These are phyloP conservation scores for Epinephelus awoara DNA, from an alignment of 2,797 vertebrate genomes.

Conservation along the genomic window DNA sequence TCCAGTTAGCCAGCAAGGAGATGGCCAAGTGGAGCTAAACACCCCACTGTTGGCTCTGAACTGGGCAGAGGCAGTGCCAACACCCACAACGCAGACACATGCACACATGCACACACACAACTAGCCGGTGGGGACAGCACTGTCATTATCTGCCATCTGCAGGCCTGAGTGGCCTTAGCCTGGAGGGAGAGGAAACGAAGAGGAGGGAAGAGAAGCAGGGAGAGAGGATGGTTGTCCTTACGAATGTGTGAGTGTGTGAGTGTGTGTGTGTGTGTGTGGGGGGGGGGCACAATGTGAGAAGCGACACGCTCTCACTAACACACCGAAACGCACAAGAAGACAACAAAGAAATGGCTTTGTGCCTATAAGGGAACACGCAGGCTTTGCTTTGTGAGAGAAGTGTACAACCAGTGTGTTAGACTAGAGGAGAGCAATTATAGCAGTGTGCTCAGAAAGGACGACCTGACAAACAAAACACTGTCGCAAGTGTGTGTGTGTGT, in stretches of 20 bases:
- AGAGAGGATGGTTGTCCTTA: slow-evolving; percentile 42
- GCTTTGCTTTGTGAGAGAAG: slow-evolving; percentile 29
- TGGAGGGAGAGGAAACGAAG: slow-evolving; percentile 64
- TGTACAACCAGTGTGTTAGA: slow-evolving; percentile 24
- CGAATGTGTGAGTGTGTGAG: slow-evolving; percentile 17
- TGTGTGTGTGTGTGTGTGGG: slow-evolving; percentile 6
- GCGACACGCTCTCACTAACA: slow-evolving; percentile 25
- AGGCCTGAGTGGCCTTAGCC: slow-evolving; percentile 74
- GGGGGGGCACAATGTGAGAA: slow-evolving; percentile 27
- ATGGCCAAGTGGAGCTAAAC: slow-evolving; percentile 61
- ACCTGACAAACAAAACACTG: slow-evolving; percentile 26
- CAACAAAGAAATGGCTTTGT: slow-evolving; percentile 53
- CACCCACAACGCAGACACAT: slow-evolving; percentile 38
- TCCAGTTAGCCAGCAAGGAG: slow-evolving; percentile 37
- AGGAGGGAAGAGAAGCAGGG: slow-evolving; percentile 49
- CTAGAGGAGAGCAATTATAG: slow-evolving; percentile 23
- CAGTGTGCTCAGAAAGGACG: slow-evolving; percentile 20
- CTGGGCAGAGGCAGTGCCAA: slow-evolving; percentile 35
- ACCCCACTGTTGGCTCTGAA: slow-evolving; percentile 39
- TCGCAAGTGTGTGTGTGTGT: slow-evolving; percentile 22
- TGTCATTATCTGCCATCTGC: slow-evolving; percentile 85
- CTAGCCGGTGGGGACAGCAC: slow-evolving; percentile 73
- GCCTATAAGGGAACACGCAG: slow-evolving; percentile 28
- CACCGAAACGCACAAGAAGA: slow-evolving; percentile 22
- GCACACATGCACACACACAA: slow-evolving; percentile 35